Evolutionary conservation across 1,140 invertebrate genomes (phyloP).

Genomic region (Papilio helenus): DNA sequence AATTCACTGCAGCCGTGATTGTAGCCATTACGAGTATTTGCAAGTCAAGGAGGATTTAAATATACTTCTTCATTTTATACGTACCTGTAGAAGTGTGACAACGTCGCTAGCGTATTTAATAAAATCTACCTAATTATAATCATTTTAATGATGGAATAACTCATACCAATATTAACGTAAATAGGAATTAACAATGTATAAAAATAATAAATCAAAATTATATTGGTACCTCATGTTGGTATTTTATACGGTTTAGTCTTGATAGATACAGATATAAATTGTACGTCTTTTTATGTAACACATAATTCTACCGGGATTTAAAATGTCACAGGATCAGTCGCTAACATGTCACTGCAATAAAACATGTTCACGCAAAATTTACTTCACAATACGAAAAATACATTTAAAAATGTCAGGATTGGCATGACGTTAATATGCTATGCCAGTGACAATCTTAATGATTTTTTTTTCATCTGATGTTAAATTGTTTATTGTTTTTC

Average conservation of each 20-base stretch:
- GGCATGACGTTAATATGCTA: too few species aligned
- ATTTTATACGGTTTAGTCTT: not conserved
- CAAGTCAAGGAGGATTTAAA: constrained; percentile 39
- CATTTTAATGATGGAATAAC: not conserved
- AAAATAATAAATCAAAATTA: too few species aligned
- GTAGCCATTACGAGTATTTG: constrained; percentile 34
- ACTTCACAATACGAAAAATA: not conserved
- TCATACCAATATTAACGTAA: not conserved
- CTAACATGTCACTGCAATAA: not conserved
- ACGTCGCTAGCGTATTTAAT: not conserved
- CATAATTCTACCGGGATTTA: not conserved
- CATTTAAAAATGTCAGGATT: not conserved
- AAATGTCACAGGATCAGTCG: not conserved
- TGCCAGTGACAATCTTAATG: too few species aligned
- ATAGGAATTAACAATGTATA: not conserved
- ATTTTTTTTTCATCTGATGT: too few species aligned
- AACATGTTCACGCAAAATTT: not conserved
- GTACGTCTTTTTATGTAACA: not conserved
- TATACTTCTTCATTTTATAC: constrained; percentile 13
- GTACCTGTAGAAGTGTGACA: not conserved
- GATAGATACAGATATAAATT: not conserved
- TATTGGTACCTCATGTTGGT: too few species aligned
- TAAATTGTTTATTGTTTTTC: not conserved
- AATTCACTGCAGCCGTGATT: constrained; percentile 33
- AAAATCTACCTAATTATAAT: not conserved